Percentiles rank a stretch among this genome's conserved stretches.
phyloP scores from a whole-genome alignment of 2,797 vertebrate species.

The Hoplostethus mediterraneus region DNA sequence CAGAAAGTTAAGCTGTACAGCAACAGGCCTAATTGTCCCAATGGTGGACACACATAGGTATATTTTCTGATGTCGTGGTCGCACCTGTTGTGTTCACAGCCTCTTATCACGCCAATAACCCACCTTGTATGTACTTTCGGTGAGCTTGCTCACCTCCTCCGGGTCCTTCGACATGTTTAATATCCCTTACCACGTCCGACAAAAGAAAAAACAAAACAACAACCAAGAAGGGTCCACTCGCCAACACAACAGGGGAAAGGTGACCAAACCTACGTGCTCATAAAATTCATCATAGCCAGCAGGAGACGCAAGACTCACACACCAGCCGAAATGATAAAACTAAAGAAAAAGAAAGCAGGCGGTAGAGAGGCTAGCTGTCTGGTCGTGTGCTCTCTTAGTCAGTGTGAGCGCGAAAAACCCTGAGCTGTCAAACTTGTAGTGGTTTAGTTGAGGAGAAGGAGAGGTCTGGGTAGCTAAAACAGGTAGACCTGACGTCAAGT shows the following conservation, averaged over 20 bases:
- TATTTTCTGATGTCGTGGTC: neutral
- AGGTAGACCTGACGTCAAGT: slow-evolving; percentile 48
- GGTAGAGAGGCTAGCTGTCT: slow-evolving; percentile 16
- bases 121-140: slow-evolving; percentile 95
- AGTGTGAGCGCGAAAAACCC: slow-evolving; percentile 8
- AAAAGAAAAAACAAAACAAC: slow-evolving; percentile 13
- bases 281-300: slow-evolving; percentile 62
- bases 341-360: neutral
- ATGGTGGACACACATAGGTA: neutral
- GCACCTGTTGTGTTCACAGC: slow-evolving; percentile 69
- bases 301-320: slow-evolving; percentile 41
- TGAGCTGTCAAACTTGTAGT: slow-evolving; percentile 84
- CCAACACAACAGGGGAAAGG: slow-evolving; percentile 20
- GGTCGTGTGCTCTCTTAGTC: slow-evolving; percentile 13
- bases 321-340: neutral
- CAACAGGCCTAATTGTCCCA: neutral
- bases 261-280: slow-evolving; percentile 53
- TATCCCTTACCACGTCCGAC: slow-evolving; percentile 24
- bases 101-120: slow-evolving; percentile 34
- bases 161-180: slow-evolving; percentile 89
- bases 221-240: slow-evolving; percentile 12
- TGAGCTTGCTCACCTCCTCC: slow-evolving; percentile 94
- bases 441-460: slow-evolving; percentile 64
- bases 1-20: neutral
- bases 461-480: slow-evolving; percentile 63